Percentiles rank a stretch among this genome's conserved stretches.
These are phyloP conservation scores for Diabrotica balteata DNA, from an alignment of 2,888 invertebrate species.

Conservation along the genomic window DNA sequence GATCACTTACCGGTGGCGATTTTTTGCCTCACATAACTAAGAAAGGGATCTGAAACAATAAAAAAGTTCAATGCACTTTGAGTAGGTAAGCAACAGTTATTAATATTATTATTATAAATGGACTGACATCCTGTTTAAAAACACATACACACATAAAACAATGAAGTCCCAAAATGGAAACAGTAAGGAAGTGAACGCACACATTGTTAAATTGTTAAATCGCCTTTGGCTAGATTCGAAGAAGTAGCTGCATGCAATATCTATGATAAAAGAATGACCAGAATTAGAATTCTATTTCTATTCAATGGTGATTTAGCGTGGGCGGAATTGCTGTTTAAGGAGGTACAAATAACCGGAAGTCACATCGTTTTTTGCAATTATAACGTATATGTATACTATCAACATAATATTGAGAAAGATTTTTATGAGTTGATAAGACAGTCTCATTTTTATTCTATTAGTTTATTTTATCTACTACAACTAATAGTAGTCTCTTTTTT, in stretches of 20 bases:
- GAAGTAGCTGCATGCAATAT: neutral
- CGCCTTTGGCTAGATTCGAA: conserved; percentile 1
- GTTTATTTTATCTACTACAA: too few relatives aligned
- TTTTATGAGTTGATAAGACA: too few relatives aligned
- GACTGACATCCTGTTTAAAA: conserved; percentile 36
- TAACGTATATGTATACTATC: too few relatives aligned
- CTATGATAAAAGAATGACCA: conserved; percentile 12
- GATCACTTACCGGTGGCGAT: conserved; percentile 30
- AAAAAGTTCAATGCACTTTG: conserved; percentile 33
- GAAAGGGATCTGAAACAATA: conserved; percentile 33
- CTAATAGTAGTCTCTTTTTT: too few relatives aligned
- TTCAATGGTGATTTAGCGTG: conserved; percentile 1
- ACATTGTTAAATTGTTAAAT: conserved; percentile 36
- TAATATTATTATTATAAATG: conserved; percentile 31
- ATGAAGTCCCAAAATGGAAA: conserved; percentile 36
- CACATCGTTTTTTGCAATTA: too few relatives aligned
- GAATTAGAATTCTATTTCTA: conserved; percentile 20
- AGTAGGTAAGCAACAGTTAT: conserved; percentile 30
- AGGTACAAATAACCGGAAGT: conserved; percentile 8
- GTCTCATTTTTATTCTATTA: too few relatives aligned
- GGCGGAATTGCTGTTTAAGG: conserved; percentile 23
- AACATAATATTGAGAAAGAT: too few relatives aligned
- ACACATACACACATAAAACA: conserved; percentile 31
- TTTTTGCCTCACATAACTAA: conserved; percentile 32
- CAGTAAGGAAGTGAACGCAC: conserved; percentile 30